Percentiles rank a stretch among this genome's conserved stretches.
Conservation (phyloP, 2,113 vertebrate genomes). For the Potamarius usumacintae region DNA sequence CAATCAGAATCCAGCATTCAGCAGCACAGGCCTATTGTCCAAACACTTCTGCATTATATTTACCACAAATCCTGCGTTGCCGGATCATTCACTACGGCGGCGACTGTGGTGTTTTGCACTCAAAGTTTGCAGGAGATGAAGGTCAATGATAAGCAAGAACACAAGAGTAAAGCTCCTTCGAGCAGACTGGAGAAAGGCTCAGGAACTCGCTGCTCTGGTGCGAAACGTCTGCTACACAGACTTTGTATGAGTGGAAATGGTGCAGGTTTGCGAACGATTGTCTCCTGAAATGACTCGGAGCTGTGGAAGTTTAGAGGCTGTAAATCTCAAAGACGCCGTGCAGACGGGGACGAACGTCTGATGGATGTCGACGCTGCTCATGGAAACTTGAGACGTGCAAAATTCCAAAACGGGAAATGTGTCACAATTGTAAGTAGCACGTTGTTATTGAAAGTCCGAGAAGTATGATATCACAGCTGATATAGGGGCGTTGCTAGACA, state of each 20-base stretch:
- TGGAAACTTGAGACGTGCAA: background rate
- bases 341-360: background rate
- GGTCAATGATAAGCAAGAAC: background rate
- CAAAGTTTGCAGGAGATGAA: background rate
- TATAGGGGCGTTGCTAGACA: too few species aligned
- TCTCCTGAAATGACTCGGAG: background rate
- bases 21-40: background rate
- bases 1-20: background rate
- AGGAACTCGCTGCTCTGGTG: background rate
- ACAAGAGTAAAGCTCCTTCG: background rate
- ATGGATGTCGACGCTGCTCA: background rate
- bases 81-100: background rate
- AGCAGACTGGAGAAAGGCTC: background rate
- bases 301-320: background rate
- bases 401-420: background rate
- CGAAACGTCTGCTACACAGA: background rate
- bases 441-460: background rate
- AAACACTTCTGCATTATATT: background rate
- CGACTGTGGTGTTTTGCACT: background rate
- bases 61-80: background rate
- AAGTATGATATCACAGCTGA: too few species aligned
- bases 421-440: background rate
- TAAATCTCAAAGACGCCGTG: background rate
- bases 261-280: background rate
- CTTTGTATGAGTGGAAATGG: background rate